Percentiles rank a stretch among this genome's conserved stretches.
Conservation (phyloP, 2,888 invertebrate genomes). For the Tubulanus polymorphus region DNA sequence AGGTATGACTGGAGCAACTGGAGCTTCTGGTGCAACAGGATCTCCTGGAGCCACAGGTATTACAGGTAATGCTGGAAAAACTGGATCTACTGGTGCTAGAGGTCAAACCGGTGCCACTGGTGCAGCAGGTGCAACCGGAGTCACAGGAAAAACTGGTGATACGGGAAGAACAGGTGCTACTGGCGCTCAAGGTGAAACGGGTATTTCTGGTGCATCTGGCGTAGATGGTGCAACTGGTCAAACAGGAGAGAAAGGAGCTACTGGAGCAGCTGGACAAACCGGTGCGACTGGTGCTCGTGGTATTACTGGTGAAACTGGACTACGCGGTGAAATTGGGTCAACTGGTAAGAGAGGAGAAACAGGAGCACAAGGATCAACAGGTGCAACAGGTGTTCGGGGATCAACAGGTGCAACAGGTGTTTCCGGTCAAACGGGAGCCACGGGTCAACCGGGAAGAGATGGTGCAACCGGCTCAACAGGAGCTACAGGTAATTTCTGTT, state of each 20-base stretch:
- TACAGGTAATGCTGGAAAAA: background rate
- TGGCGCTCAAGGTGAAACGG: constrained; percentile 54
- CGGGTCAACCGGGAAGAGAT: constrained; percentile 59
- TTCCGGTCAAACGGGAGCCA: constrained; percentile 60
- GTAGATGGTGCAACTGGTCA: constrained; percentile 42
- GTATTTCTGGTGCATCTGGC: constrained; percentile 9
- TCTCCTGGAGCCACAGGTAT: background rate
- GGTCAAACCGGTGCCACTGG: too few relatives aligned
- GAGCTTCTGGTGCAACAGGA: background rate
- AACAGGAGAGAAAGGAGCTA: constrained; percentile 1
- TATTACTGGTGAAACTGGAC: constrained; percentile 13
- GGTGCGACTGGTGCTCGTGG: constrained; percentile 38
- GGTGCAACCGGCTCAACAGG: constrained; percentile 61
- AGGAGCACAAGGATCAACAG: background rate
- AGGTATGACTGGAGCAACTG: background rate
- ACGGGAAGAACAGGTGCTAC: constrained; percentile 68
- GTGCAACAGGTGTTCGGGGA: constrained; percentile 8
- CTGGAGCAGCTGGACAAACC: constrained; percentile 44
- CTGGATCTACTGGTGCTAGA: background rate
- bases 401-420: constrained; percentile 66
- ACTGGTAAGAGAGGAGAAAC: constrained; percentile 17
- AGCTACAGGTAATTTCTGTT: background rate
- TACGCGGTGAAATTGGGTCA: constrained; percentile 9
- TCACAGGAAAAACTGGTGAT: background rate
- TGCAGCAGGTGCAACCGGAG: background rate